Conservation (phyloP, 2,113 vertebrate genomes). For the Campylomormyrus numenius region DNA sequence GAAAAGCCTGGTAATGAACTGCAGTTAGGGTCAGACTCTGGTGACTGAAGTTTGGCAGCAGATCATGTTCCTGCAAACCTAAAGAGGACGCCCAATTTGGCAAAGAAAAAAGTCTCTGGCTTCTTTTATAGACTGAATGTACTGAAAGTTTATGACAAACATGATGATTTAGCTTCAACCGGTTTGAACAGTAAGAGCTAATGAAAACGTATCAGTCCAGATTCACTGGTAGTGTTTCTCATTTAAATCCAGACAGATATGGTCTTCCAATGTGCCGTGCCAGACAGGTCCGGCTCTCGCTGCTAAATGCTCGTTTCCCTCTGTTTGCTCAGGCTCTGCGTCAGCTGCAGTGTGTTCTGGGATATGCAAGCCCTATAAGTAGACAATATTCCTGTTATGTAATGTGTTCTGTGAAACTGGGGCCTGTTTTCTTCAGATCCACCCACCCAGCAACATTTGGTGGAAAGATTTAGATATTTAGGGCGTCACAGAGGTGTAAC, state of each 20-base stretch:
- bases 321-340: not conserved
- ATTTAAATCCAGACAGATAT: not conserved
- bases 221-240: not conserved
- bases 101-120: not conserved
- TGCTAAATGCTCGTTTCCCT: conserved; percentile 3
- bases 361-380: not conserved
- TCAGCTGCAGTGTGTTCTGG: not conserved
- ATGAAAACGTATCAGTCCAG: not conserved
- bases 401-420: conserved; percentile 3
- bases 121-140: not conserved
- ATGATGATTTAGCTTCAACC: not conserved
- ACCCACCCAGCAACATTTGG: conserved; percentile 15
- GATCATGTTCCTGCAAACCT: not conserved
- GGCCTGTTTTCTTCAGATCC: conserved; percentile 6
- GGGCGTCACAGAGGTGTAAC: conserved; percentile 3
- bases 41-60: not conserved
- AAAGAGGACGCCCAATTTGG: not conserved
- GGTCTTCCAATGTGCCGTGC: not conserved
- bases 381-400: conserved; percentile 2
- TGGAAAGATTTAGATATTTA: conserved; percentile 9
- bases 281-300: not conserved
- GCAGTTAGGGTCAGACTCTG: not conserved
- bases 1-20: not conserved
- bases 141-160: not conserved
- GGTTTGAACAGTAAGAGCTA: not conserved